Evolutionary conservation across 2,797 vertebrate species (phyloP).

Genomic region (Spinus pinus): DNA sequence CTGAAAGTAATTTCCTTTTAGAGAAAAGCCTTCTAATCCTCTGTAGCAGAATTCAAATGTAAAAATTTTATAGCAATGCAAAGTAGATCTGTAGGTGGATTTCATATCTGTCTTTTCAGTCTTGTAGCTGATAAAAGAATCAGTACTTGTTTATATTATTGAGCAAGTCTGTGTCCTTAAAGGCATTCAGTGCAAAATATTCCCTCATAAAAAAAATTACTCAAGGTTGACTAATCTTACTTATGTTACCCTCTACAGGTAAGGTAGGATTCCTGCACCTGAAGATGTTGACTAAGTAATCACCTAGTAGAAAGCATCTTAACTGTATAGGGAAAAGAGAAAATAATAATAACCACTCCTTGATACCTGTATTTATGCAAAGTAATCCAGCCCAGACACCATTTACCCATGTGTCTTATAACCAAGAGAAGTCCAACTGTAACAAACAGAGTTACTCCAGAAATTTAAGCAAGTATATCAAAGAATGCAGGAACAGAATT

Average conservation of each 20-base stretch:
- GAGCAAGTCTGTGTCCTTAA: not conserved
- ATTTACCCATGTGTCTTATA: not conserved
- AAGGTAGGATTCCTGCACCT: not conserved
- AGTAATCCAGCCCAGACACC: not conserved
- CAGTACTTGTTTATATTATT: not conserved
- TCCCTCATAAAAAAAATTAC: not conserved
- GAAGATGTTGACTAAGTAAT: not conserved
- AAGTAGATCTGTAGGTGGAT: constrained; percentile 3
- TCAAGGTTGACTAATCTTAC: not conserved
- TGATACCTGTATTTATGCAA: not conserved
- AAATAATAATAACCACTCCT: not conserved
- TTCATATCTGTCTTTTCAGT: constrained; percentile 4
- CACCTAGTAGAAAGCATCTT: not conserved
- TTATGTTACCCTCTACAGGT: not conserved
- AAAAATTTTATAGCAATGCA: constrained; percentile 10
- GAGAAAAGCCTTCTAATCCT: constrained; percentile 25
- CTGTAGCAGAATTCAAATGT: constrained; percentile 19
- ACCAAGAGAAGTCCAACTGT: not conserved
- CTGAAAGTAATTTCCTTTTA: constrained; percentile 25
- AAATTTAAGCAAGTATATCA: not conserved
- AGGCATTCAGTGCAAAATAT: not conserved
- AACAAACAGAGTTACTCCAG: not conserved
- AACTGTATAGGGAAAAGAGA: not conserved
- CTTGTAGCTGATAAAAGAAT: constrained; percentile 5
- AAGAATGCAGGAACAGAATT: not conserved